Conservation (phyloP, 2,113 vertebrate species). For the Isurus oxyrinchus region DNA sequence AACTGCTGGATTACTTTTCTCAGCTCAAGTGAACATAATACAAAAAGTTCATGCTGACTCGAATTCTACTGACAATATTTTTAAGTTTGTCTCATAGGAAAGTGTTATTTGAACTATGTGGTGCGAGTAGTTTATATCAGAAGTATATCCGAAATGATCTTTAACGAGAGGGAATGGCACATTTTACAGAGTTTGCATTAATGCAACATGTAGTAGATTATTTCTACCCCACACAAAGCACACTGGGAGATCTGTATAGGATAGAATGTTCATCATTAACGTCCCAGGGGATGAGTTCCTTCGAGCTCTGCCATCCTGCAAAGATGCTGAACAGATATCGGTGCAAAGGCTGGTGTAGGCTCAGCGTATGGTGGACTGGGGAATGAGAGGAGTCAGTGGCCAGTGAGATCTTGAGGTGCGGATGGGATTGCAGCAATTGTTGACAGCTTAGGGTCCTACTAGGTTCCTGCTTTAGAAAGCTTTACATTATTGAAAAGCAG, state of each 20-base stretch:
- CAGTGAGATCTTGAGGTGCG: neutral
- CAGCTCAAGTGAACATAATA: neutral
- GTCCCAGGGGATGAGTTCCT: neutral
- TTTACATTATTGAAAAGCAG: neutral
- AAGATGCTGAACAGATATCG: neutral
- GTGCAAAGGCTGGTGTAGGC: neutral
- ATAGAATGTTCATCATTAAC: neutral
- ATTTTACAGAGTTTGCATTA: neutral
- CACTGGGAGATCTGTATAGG: neutral
- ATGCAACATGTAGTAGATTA: neutral
- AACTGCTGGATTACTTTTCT: neutral
- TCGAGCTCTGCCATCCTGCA: neutral
- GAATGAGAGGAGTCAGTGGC: neutral
- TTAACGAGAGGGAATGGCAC: neutral
- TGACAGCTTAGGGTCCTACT: neutral
- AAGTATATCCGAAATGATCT: neutral
- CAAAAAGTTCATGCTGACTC: neutral
- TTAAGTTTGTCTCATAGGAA: neutral
- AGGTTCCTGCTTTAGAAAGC: neutral
- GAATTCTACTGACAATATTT: neutral
- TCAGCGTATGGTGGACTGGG: too few relatives aligned
- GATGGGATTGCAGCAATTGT: neutral
- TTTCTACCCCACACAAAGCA: neutral
- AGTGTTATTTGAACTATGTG: neutral
- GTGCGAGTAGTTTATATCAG: neutral